Conservation (phyloP, 2,797 vertebrate genomes). For the Phrynocephalus vlangalii region DNA sequence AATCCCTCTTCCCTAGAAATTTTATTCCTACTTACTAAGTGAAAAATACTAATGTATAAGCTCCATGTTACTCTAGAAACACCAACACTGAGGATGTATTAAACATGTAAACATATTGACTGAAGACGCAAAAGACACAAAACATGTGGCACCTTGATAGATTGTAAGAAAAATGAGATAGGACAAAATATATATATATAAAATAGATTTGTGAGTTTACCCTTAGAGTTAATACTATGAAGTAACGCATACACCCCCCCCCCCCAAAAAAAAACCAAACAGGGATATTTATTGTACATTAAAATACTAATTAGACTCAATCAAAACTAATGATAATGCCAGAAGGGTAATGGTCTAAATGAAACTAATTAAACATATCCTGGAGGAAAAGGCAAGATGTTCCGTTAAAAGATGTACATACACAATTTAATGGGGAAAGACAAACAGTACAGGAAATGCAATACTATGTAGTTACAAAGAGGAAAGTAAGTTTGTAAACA, state of each 20-base stretch:
- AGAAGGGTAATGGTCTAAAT: conserved; percentile 52
- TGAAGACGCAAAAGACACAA: neutral
- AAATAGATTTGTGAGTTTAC: conserved; percentile 46
- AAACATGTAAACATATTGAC: conserved; percentile 32
- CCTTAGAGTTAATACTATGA: conserved; percentile 20
- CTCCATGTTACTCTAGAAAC: neutral
- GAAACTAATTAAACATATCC: conserved; percentile 67
- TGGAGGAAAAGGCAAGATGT: conserved; percentile 46
- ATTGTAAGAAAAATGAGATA: neutral
- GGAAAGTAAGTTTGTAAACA: neutral
- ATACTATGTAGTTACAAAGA: conserved; percentile 22
- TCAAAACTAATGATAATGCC: conserved; percentile 56
- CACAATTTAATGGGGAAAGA: conserved; percentile 56
- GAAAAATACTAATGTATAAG: too few species aligned
- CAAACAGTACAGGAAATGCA: conserved; percentile 37
- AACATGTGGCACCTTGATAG: neutral
- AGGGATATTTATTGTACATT: conserved; percentile 55
- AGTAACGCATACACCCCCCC: neutral
- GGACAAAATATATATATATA: neutral
- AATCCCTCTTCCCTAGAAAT: too few species aligned
- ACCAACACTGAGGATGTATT: neutral
- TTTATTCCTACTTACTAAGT: too few species aligned
- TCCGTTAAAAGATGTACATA: conserved; percentile 36
- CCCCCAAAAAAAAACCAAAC: neutral
- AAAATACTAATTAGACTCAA: conserved; percentile 57